Conservation (phyloP, 35 echinoderm and acorn worm species). For the Apostichopus californicus region DNA sequence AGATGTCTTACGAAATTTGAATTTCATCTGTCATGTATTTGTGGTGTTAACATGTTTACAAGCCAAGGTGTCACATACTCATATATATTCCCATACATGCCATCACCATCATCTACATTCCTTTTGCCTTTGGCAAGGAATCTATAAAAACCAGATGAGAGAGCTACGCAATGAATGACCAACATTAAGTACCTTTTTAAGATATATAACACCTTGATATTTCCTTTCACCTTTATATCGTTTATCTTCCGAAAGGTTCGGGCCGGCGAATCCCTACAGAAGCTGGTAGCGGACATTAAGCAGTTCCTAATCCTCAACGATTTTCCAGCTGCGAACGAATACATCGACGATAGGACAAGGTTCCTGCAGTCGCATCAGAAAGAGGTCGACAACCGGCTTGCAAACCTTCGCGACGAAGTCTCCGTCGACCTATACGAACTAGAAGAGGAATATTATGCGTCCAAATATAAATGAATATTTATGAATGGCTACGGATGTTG, state of each 20-base stretch:
- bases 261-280: constrained; percentile 93
- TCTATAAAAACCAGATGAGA: too few species aligned
- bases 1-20: too few species aligned
- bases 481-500: neutral
- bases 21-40: too few species aligned
- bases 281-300: constrained; percentile 89
- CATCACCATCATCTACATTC: too few species aligned
- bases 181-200: too few species aligned
- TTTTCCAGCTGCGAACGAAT: constrained; percentile 89
- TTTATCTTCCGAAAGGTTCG: constrained; percentile 64
- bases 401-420: constrained; percentile 80
- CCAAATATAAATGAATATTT: constrained; percentile 72
- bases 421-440: constrained; percentile 82
- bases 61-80: too few species aligned
- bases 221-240: neutral
- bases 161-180: too few species aligned
- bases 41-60: too few species aligned
- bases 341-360: constrained; percentile 73
- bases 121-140: too few species aligned
- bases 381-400: constrained; percentile 68
- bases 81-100: too few species aligned
- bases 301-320: constrained; percentile 96
- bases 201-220: too few species aligned
- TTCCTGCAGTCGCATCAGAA: constrained; percentile 67
- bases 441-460: constrained; percentile 95